Conservation (phyloP, 1,140 invertebrate species). For the Nebria ingens region DNA sequence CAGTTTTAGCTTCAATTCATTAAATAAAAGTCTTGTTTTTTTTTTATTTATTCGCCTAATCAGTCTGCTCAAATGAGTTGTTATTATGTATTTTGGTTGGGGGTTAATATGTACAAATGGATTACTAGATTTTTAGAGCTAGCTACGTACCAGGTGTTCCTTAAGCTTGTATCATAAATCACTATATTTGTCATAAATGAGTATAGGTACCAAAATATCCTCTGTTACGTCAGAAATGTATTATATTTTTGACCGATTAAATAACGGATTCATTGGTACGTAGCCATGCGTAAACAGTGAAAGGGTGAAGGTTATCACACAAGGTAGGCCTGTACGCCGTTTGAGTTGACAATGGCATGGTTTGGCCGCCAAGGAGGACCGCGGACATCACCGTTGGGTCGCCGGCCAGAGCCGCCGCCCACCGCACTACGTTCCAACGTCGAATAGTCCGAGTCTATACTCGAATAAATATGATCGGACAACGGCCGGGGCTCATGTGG, state of each 20-base stretch:
- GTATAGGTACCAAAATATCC: too few species aligned
- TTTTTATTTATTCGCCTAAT: constrained; percentile 29
- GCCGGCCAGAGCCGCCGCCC: constrained; percentile 36
- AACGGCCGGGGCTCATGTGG: constrained; percentile 55
- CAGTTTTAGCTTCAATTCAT: background rate
- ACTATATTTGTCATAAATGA: too few species aligned
- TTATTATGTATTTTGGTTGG: background rate
- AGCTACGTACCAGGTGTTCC: too few species aligned
- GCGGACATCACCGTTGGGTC: constrained; percentile 13
- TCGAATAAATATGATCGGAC: constrained; percentile 78
- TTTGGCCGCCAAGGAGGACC: constrained; percentile 32
- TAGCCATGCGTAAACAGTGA: background rate
- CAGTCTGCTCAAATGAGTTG: constrained; percentile 27
- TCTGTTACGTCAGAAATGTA: too few species aligned
- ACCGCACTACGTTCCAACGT: constrained; percentile 42
- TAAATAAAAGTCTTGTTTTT: constrained; percentile 1
- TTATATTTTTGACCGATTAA: background rate
- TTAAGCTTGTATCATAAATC: too few species aligned
- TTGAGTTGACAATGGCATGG: constrained; percentile 31
- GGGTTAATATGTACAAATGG: background rate
- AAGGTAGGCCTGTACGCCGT: constrained; percentile 42
- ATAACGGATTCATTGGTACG: background rate
- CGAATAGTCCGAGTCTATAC: constrained; percentile 75
- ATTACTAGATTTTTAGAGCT: background rate
- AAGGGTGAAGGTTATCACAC: constrained; percentile 38